Percentiles rank a stretch among this genome's conserved stretches.
Evolutionary conservation across 2,113 vertebrate species (phyloP).

Genomic region (Felis catus): DNA sequence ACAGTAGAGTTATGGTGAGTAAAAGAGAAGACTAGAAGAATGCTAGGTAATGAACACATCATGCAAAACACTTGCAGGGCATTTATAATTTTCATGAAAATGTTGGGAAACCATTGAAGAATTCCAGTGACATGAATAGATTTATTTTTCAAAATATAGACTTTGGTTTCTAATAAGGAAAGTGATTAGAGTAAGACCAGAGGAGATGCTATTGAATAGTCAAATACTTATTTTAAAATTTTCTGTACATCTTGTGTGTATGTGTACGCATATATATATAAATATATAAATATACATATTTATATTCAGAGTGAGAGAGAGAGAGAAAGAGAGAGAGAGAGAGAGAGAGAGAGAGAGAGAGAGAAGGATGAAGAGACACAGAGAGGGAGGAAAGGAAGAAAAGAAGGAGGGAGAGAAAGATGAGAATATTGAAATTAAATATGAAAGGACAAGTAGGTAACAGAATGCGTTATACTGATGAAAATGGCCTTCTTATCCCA

Average conservation of each 20-base stretch:
- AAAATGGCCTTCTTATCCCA: neutral
- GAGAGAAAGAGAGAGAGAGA: neutral
- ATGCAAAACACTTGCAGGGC: neutral
- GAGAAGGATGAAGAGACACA: neutral
- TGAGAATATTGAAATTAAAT: neutral
- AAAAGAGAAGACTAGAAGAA: neutral
- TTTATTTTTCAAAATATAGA: neutral
- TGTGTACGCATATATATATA: neutral
- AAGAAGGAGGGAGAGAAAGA: neutral
- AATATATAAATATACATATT: neutral
- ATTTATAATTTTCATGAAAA: neutral
- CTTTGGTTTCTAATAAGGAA: neutral
- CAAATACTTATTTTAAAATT: neutral
- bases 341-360: neutral
- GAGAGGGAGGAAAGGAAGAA: neutral
- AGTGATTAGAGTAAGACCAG: neutral
- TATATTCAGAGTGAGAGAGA: neutral
- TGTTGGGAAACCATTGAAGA: neutral
- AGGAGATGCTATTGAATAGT: neutral
- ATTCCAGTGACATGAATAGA: neutral
- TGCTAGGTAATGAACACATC: rapidly evolving
- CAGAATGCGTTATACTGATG: neutral
- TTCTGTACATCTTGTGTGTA: neutral
- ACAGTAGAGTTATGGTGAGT: rapidly evolving
- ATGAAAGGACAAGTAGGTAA: neutral